These are phyloP conservation scores for Notodonta dromedarius DNA, from an alignment of 2,888 invertebrate genomes.

Conservation along the genomic window DNA sequence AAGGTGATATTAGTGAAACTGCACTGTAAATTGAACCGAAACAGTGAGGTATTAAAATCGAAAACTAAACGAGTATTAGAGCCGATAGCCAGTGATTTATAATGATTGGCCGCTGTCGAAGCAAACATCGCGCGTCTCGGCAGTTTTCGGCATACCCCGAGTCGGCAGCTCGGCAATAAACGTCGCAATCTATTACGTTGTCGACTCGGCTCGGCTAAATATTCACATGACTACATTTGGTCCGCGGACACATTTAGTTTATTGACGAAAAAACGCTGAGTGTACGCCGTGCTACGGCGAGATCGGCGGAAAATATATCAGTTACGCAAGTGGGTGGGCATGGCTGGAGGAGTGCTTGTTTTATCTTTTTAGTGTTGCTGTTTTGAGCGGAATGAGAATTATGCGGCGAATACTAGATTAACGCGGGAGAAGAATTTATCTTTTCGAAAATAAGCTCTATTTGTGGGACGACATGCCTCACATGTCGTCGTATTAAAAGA, in stretches of 20 bases:
- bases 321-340: constrained; percentile 18
- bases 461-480: no score
- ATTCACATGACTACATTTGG: constrained; percentile 11
- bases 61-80: constrained; percentile 39
- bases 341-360: neutral
- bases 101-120: constrained; percentile 47
- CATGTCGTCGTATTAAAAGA: no score
- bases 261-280: constrained; percentile 46
- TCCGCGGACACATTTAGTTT: constrained; percentile 30
- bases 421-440: no score
- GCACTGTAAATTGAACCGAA: neutral
- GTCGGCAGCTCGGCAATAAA: constrained; percentile 29
- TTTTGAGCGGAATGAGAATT: neutral
- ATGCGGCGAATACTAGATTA: neutral
- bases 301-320: neutral
- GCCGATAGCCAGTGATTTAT: constrained; percentile 44
- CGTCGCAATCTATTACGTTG: constrained; percentile 45
- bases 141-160: neutral
- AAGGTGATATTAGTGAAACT: no score
- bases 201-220: constrained; percentile 21
- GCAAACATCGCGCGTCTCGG: constrained; percentile 36
- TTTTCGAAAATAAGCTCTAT: no score
- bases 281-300: constrained; percentile 14
- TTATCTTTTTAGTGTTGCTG: neutral
- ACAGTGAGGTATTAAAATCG: neutral